Evolutionary conservation across 2,888 invertebrate genomes (phyloP).

Genomic region (Fragum whitleyi): DNA sequence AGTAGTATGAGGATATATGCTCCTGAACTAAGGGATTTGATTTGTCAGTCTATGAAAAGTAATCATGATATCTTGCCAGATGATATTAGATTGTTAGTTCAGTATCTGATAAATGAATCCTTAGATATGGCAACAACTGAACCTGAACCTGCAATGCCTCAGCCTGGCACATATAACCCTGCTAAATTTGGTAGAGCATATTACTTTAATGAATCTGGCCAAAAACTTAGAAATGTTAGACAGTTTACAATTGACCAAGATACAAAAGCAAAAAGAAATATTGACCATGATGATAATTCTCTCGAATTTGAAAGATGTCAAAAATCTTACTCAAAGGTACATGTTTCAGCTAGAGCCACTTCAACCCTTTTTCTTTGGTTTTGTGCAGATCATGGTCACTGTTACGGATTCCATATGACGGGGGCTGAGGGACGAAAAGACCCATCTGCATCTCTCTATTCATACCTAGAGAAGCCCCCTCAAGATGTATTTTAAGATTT

Average conservation of each 20-base stretch:
- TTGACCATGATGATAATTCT: slow-evolving; percentile 39
- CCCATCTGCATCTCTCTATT: slow-evolving; percentile 45
- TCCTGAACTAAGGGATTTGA: not conserved
- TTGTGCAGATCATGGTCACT: slow-evolving; percentile 40
- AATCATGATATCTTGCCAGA: not conserved
- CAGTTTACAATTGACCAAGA: slow-evolving; percentile 34
- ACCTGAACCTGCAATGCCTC: slow-evolving; percentile 7
- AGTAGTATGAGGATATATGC: not conserved
- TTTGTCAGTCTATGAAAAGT: not conserved
- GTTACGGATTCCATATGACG: slow-evolving; percentile 55
- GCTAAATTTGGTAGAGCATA: slow-evolving; percentile 10
- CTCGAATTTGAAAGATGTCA: slow-evolving; percentile 27
- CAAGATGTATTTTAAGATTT: slow-evolving; percentile 50
- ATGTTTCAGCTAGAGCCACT: slow-evolving; percentile 32
- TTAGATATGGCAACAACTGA: not conserved
- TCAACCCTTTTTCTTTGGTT: slow-evolving; percentile 37
- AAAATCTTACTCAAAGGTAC: not conserved
- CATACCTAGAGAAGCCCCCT: slow-evolving; percentile 13
- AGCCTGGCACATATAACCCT: slow-evolving; percentile 40
- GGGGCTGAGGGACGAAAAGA: slow-evolving; percentile 45
- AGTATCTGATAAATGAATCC: slow-evolving; percentile 25
- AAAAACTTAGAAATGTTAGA: not conserved
- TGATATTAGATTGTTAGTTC: slow-evolving; percentile 2
- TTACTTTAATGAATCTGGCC: not conserved
- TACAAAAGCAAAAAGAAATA: slow-evolving; percentile 17